phyloP scores from a whole-genome alignment of 2,888 invertebrate species.

The Thereva unica region DNA sequence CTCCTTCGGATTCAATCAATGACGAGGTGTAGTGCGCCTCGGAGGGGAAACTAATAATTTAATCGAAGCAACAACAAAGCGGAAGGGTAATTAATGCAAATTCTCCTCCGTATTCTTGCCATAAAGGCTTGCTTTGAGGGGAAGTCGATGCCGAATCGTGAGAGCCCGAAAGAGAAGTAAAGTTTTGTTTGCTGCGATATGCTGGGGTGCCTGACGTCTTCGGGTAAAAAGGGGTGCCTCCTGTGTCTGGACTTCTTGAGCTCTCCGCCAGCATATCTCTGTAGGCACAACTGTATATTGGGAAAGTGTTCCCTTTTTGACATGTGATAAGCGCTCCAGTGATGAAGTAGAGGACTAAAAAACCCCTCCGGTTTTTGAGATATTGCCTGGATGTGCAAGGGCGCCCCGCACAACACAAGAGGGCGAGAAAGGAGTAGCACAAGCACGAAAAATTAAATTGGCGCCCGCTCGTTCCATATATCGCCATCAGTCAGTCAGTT shows the following conservation, averaged over 20 bases:
- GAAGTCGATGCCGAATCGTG: neutral
- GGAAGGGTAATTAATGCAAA: constrained; percentile 7
- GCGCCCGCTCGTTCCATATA: constrained; percentile 35
- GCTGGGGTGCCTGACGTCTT: constrained; percentile 13
- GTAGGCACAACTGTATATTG: neutral
- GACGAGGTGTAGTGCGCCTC: neutral
- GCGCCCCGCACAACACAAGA: neutral
- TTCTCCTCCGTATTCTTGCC: constrained; percentile 3
- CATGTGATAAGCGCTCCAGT: constrained; percentile 28
- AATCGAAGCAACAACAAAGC: constrained; percentile 6
- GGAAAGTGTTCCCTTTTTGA: constrained; percentile 26
- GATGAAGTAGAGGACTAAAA: constrained; percentile 19
- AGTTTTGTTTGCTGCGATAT: neutral
- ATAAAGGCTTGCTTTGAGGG: neutral
- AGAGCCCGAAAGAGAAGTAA: constrained; percentile 19
- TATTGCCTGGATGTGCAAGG: neutral
- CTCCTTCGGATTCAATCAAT: constrained; percentile 4
- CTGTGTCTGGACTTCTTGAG: neutral
- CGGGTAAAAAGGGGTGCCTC: constrained; percentile 2
- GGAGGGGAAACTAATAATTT: constrained; percentile 7
- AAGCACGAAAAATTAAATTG: constrained; percentile 33
- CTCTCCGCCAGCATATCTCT: too few relatives aligned
- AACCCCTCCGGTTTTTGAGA: neutral
- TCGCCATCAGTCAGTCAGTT: constrained; percentile 41
- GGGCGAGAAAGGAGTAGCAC: constrained; percentile 22